A percentile compares a stretch with the other conserved stretches of the same genome.
Evolutionary conservation across 2,888 invertebrate species (phyloP).

Genomic region (Neuroscelio doddi): DNA sequence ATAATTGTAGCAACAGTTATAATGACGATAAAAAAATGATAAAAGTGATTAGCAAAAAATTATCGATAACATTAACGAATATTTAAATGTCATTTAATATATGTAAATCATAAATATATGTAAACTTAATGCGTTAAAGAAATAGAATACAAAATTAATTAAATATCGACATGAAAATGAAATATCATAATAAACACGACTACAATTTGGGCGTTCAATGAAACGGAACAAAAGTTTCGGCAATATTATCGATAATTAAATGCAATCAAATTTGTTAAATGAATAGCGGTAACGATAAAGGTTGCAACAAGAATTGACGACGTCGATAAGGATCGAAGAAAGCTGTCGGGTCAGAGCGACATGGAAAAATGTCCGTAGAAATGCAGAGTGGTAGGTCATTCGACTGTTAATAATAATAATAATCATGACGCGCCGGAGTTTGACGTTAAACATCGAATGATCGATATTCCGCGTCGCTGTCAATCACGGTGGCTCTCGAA

Average conservation of each 20-base stretch:
- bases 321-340: constrained; percentile 33
- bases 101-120: background rate
- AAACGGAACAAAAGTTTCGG: background rate
- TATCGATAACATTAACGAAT: constrained; percentile 5
- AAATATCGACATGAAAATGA: background rate
- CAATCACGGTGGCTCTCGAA: constrained; percentile 39
- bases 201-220: background rate
- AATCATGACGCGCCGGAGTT: constrained; percentile 36
- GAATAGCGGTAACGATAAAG: constrained; percentile 18
- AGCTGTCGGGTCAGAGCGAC: constrained; percentile 38
- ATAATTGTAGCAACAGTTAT: constrained; percentile 21
- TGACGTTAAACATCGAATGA: constrained; percentile 38
- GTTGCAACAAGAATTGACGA: too few species aligned
- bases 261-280: constrained; percentile 10
- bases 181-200: background rate
- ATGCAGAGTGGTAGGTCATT: constrained; percentile 45
- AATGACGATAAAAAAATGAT: constrained; percentile 18
- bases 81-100: too few species aligned
- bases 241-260: constrained; percentile 1
- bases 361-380: constrained; percentile 37
- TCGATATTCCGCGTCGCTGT: constrained; percentile 20
- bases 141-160: too few species aligned
- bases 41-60: background rate
- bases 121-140: background rate
- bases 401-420: constrained; percentile 41